Conservation (phyloP, 37 sponge, comb jelly and placozoan genomes). For the Halichondria panicea region DNA sequence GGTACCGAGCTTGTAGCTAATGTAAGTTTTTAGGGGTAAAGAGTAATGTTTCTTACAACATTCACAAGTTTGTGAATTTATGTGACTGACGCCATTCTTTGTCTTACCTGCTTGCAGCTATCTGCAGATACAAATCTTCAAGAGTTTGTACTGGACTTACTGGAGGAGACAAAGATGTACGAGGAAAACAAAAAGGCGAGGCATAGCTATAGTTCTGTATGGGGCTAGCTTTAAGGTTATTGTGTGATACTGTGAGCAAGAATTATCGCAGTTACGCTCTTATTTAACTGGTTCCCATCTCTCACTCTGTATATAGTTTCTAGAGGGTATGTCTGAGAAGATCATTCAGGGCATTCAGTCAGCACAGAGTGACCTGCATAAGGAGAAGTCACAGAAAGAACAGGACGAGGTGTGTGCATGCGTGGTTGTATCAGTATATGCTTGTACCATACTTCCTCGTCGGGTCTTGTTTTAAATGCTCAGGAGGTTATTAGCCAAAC, state of each 20-base stretch:
- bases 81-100: no score
- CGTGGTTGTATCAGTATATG: background rate
- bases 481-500: no score
- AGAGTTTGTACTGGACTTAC: constrained; percentile 34
- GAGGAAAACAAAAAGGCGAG: constrained; percentile 66
- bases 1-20: no score
- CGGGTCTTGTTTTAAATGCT: no score
- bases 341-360: constrained; percentile 68
- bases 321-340: constrained; percentile 68
- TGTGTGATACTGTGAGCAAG: no score
- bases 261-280: background rate
- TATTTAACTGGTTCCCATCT: background rate
- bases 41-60: no score
- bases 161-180: constrained; percentile 37
- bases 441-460: no score
- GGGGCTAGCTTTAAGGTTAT: no score
- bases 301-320: constrained; percentile 18
- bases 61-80: no score
- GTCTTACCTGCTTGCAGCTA: constrained; percentile 28
- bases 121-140: constrained; percentile 30
- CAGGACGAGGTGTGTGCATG: constrained; percentile 71
- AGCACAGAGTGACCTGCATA: constrained; percentile 52
- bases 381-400: constrained; percentile 56
- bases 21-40: no score
- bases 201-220: background rate